These are phyloP conservation scores for Sclerurus mexicanus DNA, from an alignment of 2,113 vertebrate species.

Conservation along the genomic window DNA sequence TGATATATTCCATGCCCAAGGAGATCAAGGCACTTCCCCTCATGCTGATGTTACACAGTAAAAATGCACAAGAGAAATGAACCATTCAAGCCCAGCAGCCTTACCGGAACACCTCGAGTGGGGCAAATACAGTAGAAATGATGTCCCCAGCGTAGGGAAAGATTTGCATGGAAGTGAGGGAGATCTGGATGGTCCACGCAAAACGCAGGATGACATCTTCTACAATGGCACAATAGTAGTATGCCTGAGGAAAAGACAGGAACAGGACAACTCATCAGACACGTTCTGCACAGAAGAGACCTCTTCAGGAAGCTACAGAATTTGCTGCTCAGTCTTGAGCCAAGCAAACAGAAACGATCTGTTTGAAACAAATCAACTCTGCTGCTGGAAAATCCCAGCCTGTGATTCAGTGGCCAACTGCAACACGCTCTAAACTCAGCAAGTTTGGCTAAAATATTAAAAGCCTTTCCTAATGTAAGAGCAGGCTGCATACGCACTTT, in stretches of 20 bases:
- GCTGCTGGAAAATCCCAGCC: neutral
- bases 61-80: neutral
- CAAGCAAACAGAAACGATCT: rapidly evolving
- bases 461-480: neutral
- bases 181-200: constrained; percentile 94
- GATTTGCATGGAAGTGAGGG: constrained; percentile 80
- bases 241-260: constrained; percentile 80
- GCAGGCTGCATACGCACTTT: constrained; percentile 80
- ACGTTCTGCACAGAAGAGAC: neutral
- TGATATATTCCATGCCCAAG: rapidly evolving
- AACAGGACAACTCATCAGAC: neutral
- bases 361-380: neutral
- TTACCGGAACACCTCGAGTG: constrained; percentile 97
- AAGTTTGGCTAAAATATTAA: neutral
- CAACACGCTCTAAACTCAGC: neutral
- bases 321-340: neutral
- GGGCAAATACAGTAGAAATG: constrained; percentile 90
- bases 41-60: rapidly evolving
- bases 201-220: constrained; percentile 96
- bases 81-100: neutral
- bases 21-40: neutral
- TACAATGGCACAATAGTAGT: constrained; percentile 97
- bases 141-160: constrained; percentile 83
- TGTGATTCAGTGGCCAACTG: neutral
- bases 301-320: neutral